phyloP scores from a whole-genome alignment of 1,140 invertebrate species.

The Glossosoma conforme region DNA sequence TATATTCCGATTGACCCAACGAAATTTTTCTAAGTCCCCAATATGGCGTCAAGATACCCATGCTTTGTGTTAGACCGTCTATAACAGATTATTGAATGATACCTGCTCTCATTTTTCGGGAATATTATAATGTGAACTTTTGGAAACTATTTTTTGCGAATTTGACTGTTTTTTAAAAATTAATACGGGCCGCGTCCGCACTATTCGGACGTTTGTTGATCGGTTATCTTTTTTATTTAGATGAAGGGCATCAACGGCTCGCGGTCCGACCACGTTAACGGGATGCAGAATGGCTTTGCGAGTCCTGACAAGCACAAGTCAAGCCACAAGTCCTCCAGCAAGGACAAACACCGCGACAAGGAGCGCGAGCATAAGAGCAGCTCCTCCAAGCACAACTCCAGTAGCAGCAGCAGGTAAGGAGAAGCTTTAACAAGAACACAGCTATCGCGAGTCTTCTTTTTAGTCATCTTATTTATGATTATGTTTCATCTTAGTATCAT shows the following conservation, averaged over 20 bases:
- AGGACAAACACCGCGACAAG: constrained; percentile 60
- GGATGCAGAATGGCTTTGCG: constrained; percentile 61
- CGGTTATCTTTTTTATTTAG: constrained; percentile 17
- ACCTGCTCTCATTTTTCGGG: neutral
- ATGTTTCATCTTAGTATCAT: neutral
- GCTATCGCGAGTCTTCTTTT: neutral
- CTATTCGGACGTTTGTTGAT: too few relatives aligned
- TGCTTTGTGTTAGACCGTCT: constrained; percentile 38
- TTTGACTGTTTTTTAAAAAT: too few relatives aligned
- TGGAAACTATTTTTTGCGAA: neutral
- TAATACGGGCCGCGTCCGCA: too few relatives aligned
- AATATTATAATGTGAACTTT: neutral
- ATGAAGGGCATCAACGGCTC: constrained; percentile 43
- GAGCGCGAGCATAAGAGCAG: constrained; percentile 58
- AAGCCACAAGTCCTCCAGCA: constrained; percentile 65
- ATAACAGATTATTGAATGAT: constrained; percentile 17
- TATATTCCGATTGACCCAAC: constrained; percentile 42
- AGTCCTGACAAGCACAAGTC: constrained; percentile 57
- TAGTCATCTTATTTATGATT: neutral
- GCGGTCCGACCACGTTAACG: constrained; percentile 59
- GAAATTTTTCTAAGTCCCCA: constrained; percentile 79
- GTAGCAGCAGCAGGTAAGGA: constrained; percentile 43
- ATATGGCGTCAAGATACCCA: constrained; percentile 74
- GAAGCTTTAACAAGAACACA: too few relatives aligned
- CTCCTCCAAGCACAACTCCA: constrained; percentile 44